These are phyloP conservation scores for Hydrocynus forskahlii DNA, from an alignment of 2,797 vertebrate species.

Conservation along the genomic window DNA sequence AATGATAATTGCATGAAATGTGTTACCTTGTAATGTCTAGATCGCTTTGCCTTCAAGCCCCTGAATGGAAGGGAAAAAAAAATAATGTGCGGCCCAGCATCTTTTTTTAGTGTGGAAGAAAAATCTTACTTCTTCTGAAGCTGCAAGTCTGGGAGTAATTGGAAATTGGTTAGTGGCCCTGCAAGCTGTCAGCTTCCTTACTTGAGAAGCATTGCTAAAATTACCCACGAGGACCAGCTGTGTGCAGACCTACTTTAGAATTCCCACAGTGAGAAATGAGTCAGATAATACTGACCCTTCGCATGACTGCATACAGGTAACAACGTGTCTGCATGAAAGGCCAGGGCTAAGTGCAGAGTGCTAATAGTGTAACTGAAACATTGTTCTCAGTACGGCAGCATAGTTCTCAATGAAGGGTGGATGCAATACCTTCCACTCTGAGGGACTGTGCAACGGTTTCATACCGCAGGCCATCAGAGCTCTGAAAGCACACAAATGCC, in stretches of 20 bases:
- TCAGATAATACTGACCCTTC: slow-evolving; percentile 14
- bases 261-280: slow-evolving; percentile 16
- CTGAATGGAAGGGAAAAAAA: slow-evolving; percentile 20
- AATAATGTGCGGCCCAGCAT: neutral
- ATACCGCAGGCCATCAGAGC: too few relatives aligned
- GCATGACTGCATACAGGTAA: slow-evolving; percentile 6
- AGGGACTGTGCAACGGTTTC: too few relatives aligned
- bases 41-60: slow-evolving; percentile 26
- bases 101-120: neutral
- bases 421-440: too few relatives aligned
- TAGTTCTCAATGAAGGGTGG: too few relatives aligned
- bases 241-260: slow-evolving; percentile 21
- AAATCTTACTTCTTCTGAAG: neutral
- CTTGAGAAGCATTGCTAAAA: slow-evolving; percentile 25
- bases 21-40: slow-evolving; percentile 41
- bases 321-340: neutral
- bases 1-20: slow-evolving; percentile 39
- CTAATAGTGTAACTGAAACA: too few relatives aligned
- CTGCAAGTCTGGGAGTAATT: slow-evolving; percentile 31
- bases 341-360: too few relatives aligned
- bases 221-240: slow-evolving; percentile 15
- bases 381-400: too few relatives aligned
- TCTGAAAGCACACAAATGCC: too few relatives aligned
- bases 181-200: slow-evolving; percentile 23
- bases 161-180: slow-evolving; percentile 1